Base-by-base conservation (phyloP, 1,140 invertebrate genomes). In the Drosophila malerkotliana region DNA sequence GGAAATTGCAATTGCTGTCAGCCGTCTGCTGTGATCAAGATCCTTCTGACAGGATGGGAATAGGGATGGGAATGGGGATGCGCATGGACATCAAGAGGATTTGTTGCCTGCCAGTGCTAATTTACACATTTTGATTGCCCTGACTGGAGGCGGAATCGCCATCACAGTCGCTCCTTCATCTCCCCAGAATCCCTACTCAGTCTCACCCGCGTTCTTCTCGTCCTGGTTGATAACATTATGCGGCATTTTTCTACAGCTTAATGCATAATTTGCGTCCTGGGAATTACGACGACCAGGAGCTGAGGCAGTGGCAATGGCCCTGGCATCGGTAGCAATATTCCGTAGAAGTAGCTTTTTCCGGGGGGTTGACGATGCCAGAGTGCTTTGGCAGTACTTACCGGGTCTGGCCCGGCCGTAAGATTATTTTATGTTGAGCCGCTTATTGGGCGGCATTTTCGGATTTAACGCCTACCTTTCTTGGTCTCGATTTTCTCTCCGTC, bases 191-290 rank as follows among this genome's bases (percentile, higher is more conserved):
- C 51, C 53, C 41, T 26, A 58, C 28, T 61, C 63, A 41, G 34
- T 15, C 26, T 45, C 26, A 28, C 32, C 0, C 34, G 0, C 41
- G 41, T 44, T 6, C 41, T 4, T 62, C 54, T 51, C 78, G 69
- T 41, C 59, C 39, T 32, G 30, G 24, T 74, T 79, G 83, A 82
- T 88, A 88, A 73, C 83, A 87, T 87, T 87, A 88, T 88, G 67
- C 63, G 76, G 75, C 83, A 88, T 87, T 87, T 87, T 87, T 88
- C 83, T 76, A 77, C 83, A 87, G 83, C 83, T 88, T 87, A 87
- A 83, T 87, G 83, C 83, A 88, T 87, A 88, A 88, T 87, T 87
- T 87, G 83, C 79, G 74, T 83, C 79, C 83, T 88, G 83, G 83
- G 83, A 87, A 83, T 87, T 79, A 63, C 49, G 77, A 57, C 63